A percentile compares a stretch with the other conserved stretches of the same genome.
Evolutionary conservation across 2,113 vertebrate genomes (phyloP).

Genomic region (Platycercus adscitus): DNA sequence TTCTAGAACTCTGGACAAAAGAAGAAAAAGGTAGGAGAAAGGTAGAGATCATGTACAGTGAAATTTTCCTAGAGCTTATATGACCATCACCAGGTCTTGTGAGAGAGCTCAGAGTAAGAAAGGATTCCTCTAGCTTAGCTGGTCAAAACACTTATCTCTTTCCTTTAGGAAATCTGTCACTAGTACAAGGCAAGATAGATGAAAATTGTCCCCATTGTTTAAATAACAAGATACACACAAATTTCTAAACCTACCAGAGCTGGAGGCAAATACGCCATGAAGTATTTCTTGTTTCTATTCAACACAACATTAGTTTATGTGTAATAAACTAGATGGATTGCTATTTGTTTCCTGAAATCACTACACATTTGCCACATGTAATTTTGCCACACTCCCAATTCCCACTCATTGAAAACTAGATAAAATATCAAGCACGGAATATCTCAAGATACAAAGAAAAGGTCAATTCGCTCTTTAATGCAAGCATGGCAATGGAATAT

Average conservation of each 20-base stretch:
- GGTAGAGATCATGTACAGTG: background rate
- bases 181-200: background rate
- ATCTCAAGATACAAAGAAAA: background rate
- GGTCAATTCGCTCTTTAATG: background rate
- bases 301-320: background rate
- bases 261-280: background rate
- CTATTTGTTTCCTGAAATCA: background rate
- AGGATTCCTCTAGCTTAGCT: background rate
- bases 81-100: background rate
- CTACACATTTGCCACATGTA: background rate
- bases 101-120: background rate
- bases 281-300: background rate
- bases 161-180: background rate
- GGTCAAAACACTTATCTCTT: background rate
- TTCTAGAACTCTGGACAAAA: background rate
- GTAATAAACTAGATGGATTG: background rate
- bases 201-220: background rate
- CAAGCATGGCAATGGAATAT: background rate
- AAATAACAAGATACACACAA: background rate
- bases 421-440: background rate
- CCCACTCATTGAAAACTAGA: background rate
- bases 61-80: background rate
- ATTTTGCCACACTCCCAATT: background rate
- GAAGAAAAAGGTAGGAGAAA: background rate
- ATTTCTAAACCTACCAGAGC: background rate